A percentile compares a stretch with the other conserved stretches of the same genome.
phyloP scores from a whole-genome alignment of 2,797 vertebrate genomes.

The Leuciscus waleckii region DNA sequence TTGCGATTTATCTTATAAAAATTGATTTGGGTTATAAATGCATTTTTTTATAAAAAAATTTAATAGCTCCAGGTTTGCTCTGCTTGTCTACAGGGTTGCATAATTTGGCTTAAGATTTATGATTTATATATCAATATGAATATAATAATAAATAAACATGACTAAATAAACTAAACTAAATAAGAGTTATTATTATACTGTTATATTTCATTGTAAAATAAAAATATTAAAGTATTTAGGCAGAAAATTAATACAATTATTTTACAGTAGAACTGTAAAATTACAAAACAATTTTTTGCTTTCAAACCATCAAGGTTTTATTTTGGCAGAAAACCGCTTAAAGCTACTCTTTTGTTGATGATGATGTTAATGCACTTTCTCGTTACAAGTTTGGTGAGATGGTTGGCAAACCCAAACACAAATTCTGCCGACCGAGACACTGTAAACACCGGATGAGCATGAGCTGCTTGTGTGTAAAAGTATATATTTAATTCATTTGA shows the following conservation, averaged over 20 bases:
- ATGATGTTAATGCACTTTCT: background rate
- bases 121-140: background rate
- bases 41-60: no score
- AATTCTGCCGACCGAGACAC: background rate
- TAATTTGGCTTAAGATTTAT: background rate
- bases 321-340: background rate
- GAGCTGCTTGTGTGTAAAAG: background rate
- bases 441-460: background rate
- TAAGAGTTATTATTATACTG: background rate
- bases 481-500: background rate
- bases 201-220: background rate
- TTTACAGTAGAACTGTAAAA: conserved; percentile 1
- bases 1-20: background rate
- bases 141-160: background rate
- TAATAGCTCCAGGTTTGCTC: background rate
- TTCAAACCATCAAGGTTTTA: background rate
- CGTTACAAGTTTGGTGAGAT: background rate
- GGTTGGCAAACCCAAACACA: background rate
- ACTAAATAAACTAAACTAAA: background rate
- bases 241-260: background rate
- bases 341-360: background rate
- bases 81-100: background rate
- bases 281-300: background rate
- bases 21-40: background rate
- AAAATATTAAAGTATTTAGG: background rate